Conservation (phyloP, 2,797 vertebrate genomes). For the Trichosurus vulpecula region DNA sequence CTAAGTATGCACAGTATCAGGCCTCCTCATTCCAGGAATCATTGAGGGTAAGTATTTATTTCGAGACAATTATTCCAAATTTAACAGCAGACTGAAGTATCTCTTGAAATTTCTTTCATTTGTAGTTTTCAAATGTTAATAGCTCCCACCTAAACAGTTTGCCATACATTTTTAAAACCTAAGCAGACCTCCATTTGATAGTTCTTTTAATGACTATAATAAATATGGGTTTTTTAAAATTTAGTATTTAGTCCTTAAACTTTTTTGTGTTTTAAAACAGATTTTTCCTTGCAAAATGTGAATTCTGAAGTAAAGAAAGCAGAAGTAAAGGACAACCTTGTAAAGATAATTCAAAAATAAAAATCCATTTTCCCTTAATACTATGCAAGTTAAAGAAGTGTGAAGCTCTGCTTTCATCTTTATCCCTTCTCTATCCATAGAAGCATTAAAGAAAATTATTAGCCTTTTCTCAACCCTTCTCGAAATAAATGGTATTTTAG, state of each 20-base stretch:
- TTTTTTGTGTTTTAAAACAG: neutral
- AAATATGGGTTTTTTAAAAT: neutral
- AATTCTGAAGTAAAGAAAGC: neutral
- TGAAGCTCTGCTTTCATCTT: neutral
- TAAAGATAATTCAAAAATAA: neutral
- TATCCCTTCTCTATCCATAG: neutral
- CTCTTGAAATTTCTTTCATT: neutral
- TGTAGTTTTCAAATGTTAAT: neutral
- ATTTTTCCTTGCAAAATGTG: neutral
- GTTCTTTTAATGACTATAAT: neutral
- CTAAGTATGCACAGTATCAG: conserved; percentile 99
- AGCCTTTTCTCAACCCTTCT: neutral
- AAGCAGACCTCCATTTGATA: conserved; percentile 22
- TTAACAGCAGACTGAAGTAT: neutral
- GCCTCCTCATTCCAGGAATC: conserved; percentile 99
- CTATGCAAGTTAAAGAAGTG: neutral
- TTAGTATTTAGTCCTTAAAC: neutral
- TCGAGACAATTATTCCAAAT: neutral
- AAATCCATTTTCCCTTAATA: neutral
- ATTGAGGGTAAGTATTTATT: conserved; percentile 89
- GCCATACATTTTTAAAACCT: conserved; percentile 28
- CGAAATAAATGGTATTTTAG: conserved; percentile 30
- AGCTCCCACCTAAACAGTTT: neutral
- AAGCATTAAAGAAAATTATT: neutral
- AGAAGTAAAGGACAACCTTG: neutral